Evolutionary conservation across 2,888 invertebrate genomes (phyloP), one percentile per base, ranked within the genome.

Genomic region (Drosophila fulvimacula): DNA sequence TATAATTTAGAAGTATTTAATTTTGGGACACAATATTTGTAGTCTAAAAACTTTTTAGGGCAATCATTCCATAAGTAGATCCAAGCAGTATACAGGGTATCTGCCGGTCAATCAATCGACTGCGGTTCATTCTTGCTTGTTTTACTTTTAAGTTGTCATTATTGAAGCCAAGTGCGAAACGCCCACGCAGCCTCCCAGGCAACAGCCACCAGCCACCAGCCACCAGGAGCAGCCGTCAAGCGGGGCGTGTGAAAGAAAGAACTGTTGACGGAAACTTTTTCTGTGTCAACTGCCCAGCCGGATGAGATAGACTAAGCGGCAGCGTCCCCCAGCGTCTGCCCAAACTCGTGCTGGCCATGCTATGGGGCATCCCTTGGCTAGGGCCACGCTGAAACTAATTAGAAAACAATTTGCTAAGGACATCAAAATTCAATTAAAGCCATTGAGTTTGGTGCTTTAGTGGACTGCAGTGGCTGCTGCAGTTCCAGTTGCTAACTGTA

Each of bases 391-490:
- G 77, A 86, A 86, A 89, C 89, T 86, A 86, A 86, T 86, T 86
- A 89, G 88, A 85, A 89, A 86, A 86, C 85, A 89, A 85, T 85
- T 85, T 85, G 82, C 89, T 73, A 82, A 89, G 85, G 89, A 89
- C 85, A 85, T 85, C 85, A 85, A 89, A 85, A 89, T 85, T 85
- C 85, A 85, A 85, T 85, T 85, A 89, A 85, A 85, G 88, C 78
- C 88, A 87, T 89, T 85, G 73, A 79, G 82, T 85, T 84, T 85
- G 79, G 74, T 81, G 75, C 84, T 76, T 80, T 79, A 81, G 77
- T 87, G 87, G 79, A 81, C 41, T 86, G 81, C 79, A 80, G 77
- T 61, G 53, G n/a, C 24, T n/a, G 34, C 15, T 44, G 13, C 34
- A 15, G 81, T 56, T 58, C n/a, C 24, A 24, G 34, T 21, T 36